Conservation (phyloP, 2,113 vertebrate genomes). For the Prunella fulvescens region DNA sequence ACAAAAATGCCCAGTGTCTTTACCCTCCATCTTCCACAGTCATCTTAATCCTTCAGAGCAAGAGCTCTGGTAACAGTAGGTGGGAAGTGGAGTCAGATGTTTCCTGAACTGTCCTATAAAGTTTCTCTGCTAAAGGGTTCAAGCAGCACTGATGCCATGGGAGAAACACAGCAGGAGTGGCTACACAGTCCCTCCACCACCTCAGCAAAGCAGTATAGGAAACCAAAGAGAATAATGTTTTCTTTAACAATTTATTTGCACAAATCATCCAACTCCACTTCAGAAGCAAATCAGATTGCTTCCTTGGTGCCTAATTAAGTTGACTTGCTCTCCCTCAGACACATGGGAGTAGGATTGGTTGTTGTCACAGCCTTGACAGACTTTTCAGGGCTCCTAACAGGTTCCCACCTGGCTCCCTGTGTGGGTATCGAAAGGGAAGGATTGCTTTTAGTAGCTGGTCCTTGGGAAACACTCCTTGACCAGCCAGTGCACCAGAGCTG, state of each 20-base stretch:
- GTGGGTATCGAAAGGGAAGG: neutral
- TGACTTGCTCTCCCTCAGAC: neutral
- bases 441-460: neutral
- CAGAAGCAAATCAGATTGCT: neutral
- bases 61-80: neutral
- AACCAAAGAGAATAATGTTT: neutral
- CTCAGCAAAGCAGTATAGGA: neutral
- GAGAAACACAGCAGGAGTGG: neutral
- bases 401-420: neutral
- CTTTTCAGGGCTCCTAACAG: neutral
- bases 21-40: neutral
- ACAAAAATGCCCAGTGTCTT: neutral
- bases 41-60: neutral
- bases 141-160: neutral
- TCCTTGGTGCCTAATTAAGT: neutral
- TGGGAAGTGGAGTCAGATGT: neutral
- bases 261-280: neutral
- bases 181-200: neutral
- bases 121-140: neutral
- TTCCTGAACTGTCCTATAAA: neutral
- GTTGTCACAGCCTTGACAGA: neutral
- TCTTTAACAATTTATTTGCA: neutral
- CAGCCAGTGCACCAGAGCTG: neutral
- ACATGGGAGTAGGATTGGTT: fast-evolving
- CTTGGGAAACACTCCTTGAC: neutral